Percentiles rank a stretch among this genome's conserved stretches.
These are phyloP conservation scores for Amphiprion percula DNA, from an alignment of 2,113 vertebrate species.

Conservation along the genomic window DNA sequence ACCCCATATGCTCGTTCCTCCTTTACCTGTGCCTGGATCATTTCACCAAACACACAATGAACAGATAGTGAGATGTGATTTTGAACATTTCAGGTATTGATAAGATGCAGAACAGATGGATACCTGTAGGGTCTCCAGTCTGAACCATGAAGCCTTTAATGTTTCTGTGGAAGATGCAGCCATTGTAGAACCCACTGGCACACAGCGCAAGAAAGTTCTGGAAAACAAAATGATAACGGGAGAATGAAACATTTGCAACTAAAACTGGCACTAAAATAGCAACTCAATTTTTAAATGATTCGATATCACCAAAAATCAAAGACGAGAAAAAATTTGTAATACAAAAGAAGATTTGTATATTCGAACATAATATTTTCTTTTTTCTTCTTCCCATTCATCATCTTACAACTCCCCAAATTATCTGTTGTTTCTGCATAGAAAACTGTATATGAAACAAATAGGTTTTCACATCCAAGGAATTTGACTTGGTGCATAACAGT, in stretches of 20 bases:
- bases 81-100: not conserved
- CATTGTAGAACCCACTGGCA: constrained; percentile 95
- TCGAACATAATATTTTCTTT: no score
- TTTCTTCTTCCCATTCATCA: no score
- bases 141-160: constrained; percentile 99
- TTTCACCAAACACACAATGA: not conserved
- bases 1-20: constrained; percentile 97
- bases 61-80: not conserved
- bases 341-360: no score
- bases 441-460: no score
- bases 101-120: not conserved
- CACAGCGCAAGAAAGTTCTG: constrained; percentile 98
- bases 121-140: constrained; percentile 97
- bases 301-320: no score
- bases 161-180: constrained; percentile 95
- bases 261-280: no score
- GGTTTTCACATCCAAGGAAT: no score
- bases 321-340: no score
- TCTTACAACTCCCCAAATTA: no score
- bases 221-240: constrained; percentile 23
- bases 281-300: no score
- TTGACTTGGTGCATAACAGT: no score
- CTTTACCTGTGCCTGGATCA: constrained; percentile 92
- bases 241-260: not conserved
- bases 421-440: no score